Evolutionary conservation across 2,888 invertebrate genomes (phyloP), one percentile per base, ranked within the genome.

Genomic region (Podabrus alpinus): DNA sequence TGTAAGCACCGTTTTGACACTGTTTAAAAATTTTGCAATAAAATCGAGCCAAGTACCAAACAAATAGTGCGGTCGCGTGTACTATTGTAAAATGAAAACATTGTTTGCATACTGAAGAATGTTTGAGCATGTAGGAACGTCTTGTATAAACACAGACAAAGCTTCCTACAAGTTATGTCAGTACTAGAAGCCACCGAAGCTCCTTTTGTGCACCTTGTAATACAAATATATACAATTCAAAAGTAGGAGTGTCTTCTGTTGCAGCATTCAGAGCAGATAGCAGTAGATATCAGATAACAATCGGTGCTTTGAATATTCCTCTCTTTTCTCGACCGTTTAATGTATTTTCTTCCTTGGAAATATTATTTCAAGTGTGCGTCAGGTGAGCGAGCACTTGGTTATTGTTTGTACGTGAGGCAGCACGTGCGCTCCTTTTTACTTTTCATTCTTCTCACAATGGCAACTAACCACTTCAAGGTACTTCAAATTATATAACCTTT

Each of bases 271-370:
- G 77, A 79, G 78, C 78, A 78, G 79, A 79, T 79, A 79, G 74
- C 79, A 73, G 76, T 76, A 79, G 79, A 79, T 79, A 79, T 79
- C 79, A 77, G 79, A 79, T 79, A 79, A 79, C 79, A 79, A 79
- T 79, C 79, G 72, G 74, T 70, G 73, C 74, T 79, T 77, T 79
- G 78, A 76, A 79, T 78, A 78, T 78, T 72, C 76, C 45, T 69
- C 69, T 75, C 19, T 73, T 71, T 72, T 72, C 69, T 74, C 67
- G 24, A 64, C 71, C 68, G 68, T 62, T 73, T 76, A 73, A 74
- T 71, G 76, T 45, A 59, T 59, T 71, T 73, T 74, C 29, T 45
- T 74, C 66, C 21, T 64, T 64, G 64, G 72, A 69, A 71, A 68
- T 75, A 69, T 75, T 72, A 67, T 15, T 29, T 17, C 24, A 68